Evolutionary conservation across 2,888 invertebrate species (phyloP).

Genomic region (Ectobius pallidus): DNA sequence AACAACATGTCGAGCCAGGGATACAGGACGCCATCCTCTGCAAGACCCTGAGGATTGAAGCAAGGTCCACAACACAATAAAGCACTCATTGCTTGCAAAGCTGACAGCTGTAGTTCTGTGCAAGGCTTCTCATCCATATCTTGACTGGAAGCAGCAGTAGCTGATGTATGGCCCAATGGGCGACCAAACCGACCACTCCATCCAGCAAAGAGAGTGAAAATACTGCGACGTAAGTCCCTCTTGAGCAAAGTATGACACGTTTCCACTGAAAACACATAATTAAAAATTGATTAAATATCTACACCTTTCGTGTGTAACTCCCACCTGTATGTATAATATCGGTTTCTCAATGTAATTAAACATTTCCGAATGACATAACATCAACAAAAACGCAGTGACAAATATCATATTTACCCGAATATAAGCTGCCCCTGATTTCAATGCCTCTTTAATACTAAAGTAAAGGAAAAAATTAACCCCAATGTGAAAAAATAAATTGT

Average conservation of each 20-base stretch:
- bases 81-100: slow-evolving; percentile 87
- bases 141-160: slow-evolving; percentile 21
- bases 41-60: slow-evolving; percentile 82
- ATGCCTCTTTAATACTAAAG: too few species aligned
- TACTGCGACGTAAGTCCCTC: slow-evolving; percentile 81
- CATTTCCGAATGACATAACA: too few species aligned
- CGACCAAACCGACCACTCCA: slow-evolving; percentile 92
- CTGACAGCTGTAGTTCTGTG: slow-evolving; percentile 65
- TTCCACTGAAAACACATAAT: slow-evolving; percentile 70
- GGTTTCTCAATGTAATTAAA: too few species aligned
- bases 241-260: slow-evolving; percentile 84
- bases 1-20: slow-evolving; percentile 93
- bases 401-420: too few species aligned
- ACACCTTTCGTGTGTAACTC: too few species aligned
- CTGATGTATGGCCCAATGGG: slow-evolving; percentile 57
- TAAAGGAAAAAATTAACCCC: too few species aligned
- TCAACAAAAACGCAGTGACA: too few species aligned
- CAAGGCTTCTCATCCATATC: slow-evolving; percentile 44
- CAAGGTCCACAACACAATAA: slow-evolving; percentile 95
- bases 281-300: neutral
- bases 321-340: too few species aligned
- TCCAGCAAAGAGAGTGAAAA: slow-evolving; percentile 90
- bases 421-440: too few species aligned
- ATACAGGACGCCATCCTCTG: slow-evolving; percentile 91
- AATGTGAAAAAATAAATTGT: too few species aligned